Percentiles rank a stretch among this genome's conserved stretches.
phyloP scores from a whole-genome alignment of 2,113 vertebrate species.

The Lophochroa leadbeateri region DNA sequence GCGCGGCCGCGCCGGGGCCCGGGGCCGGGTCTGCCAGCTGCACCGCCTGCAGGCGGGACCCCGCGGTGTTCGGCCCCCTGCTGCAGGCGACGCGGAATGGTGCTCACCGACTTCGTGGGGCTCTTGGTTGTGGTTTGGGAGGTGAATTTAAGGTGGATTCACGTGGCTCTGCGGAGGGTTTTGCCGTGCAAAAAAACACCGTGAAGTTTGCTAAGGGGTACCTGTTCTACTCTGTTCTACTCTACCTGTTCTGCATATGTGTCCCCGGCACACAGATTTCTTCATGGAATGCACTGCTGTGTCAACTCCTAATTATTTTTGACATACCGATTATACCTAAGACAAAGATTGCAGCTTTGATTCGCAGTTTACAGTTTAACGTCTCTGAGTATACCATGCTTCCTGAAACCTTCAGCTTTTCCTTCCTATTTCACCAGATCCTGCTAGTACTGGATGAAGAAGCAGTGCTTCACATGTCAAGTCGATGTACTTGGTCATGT shows the following conservation, averaged over 20 bases:
- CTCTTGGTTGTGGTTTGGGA: accelerated
- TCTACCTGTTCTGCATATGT: neutral
- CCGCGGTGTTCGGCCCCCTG: neutral
- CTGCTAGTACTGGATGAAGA: neutral
- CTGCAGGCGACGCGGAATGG: neutral
- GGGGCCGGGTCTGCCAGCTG: neutral
- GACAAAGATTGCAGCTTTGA: neutral
- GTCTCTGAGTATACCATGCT: too few species aligned
- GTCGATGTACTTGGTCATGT: neutral
- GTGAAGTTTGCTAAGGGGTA: accelerated
- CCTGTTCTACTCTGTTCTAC: too few species aligned
- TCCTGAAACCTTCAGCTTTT: neutral
- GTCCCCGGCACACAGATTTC: neutral
- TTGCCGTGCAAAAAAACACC: accelerated
- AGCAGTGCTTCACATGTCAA: neutral
- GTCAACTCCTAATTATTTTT: neutral
- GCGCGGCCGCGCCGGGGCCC: accelerated
- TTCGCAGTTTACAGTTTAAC: neutral
- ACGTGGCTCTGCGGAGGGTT: accelerated
- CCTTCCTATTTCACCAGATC: neutral
- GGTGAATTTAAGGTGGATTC: accelerated
- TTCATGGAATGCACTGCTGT: neutral
- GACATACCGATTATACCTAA: too few species aligned
- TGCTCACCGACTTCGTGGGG: neutral
- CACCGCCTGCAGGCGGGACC: neutral